Evolutionary conservation across 2,797 vertebrate genomes (phyloP).

Genomic region (Clarias fuscus): DNA sequence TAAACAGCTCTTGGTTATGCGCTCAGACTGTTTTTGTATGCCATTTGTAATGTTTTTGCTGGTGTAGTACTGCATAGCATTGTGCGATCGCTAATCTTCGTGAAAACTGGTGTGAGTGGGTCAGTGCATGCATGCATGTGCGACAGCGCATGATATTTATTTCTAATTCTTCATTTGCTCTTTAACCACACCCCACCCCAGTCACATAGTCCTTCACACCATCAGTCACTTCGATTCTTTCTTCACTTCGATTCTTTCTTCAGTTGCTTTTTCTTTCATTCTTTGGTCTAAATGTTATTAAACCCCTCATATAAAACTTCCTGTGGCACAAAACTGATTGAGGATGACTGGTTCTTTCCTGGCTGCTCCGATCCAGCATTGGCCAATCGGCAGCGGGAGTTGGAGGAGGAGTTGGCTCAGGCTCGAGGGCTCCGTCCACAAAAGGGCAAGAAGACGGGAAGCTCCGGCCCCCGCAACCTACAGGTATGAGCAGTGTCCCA

Average conservation of each 20-base stretch:
- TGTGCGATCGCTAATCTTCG: background rate
- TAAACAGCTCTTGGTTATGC: slow-evolving; percentile 18
- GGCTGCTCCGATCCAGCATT: slow-evolving; percentile 97
- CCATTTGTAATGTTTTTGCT: background rate
- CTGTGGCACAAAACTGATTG: slow-evolving; percentile 99
- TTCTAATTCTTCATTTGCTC: background rate
- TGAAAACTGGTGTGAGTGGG: background rate
- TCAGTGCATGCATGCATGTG: background rate
- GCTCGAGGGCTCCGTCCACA: slow-evolving; percentile 75
- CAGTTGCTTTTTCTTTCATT: slow-evolving; percentile 22
- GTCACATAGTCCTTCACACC: background rate
- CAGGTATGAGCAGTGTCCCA: slow-evolving; percentile 73
- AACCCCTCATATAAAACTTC: slow-evolving; percentile 64
- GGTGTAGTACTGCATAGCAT: background rate
- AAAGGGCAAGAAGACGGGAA: slow-evolving; percentile 75
- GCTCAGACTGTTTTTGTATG: background rate
- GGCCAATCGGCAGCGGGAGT: slow-evolving; percentile 91
- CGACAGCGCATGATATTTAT: background rate
- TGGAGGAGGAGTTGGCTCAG: slow-evolving; percentile 92
- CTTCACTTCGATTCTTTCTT: slow-evolving; percentile 41
- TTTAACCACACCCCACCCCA: background rate
- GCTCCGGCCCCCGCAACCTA: slow-evolving; percentile 72
- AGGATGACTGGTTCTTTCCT: slow-evolving; percentile 99
- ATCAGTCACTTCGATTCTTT: slow-evolving; percentile 41
- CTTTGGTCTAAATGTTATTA: slow-evolving; percentile 57